Percentiles rank a stretch among this genome's conserved stretches.
Evolutionary conservation across 2,888 invertebrate species (phyloP).

Genomic region (Ochropleura leucogaster): DNA sequence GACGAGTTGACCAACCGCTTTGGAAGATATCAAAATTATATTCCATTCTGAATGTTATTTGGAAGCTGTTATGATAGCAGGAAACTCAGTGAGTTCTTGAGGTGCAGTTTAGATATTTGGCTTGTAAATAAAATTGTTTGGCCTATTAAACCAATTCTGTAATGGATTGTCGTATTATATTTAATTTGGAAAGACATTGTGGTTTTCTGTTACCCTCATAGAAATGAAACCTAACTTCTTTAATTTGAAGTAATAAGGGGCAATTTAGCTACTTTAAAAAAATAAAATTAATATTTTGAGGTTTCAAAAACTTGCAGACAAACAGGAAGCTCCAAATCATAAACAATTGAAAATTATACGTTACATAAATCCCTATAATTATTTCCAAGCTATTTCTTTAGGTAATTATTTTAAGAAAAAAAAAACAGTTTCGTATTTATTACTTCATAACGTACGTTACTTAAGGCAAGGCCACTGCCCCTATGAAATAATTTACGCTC

Average conservation of each 20-base stretch:
- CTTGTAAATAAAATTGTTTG: neutral
- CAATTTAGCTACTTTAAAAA: conserved; percentile 32
- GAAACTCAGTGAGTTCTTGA: conserved; percentile 9
- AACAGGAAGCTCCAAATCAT: conserved; percentile 58
- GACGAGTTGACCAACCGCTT: neutral
- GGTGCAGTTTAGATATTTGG: neutral
- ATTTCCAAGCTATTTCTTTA: conserved; percentile 53
- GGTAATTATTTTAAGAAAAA: conserved; percentile 64
- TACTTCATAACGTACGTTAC: conserved; percentile 80
- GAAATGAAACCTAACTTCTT: conserved; percentile 38
- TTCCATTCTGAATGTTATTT: neutral
- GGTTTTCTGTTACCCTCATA: conserved; percentile 49
- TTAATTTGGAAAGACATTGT: conserved; percentile 43
- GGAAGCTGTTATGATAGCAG: neutral
- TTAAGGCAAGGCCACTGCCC: conserved; percentile 85
- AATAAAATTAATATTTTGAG: conserved; percentile 16
- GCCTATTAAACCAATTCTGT: conserved; percentile 25
- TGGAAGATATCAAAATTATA: neutral
- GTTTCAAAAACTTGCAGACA: conserved; percentile 9
- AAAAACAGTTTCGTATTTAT: conserved; percentile 76
- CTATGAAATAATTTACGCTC: conserved; percentile 88
- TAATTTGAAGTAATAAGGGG: conserved; percentile 45
- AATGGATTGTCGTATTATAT: conserved; percentile 40
- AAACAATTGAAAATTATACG: conserved; percentile 49
- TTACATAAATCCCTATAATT: conserved; percentile 61